Evolutionary conservation across 2,888 invertebrate genomes (phyloP).

Genomic region (Thymelicus acteon): DNA sequence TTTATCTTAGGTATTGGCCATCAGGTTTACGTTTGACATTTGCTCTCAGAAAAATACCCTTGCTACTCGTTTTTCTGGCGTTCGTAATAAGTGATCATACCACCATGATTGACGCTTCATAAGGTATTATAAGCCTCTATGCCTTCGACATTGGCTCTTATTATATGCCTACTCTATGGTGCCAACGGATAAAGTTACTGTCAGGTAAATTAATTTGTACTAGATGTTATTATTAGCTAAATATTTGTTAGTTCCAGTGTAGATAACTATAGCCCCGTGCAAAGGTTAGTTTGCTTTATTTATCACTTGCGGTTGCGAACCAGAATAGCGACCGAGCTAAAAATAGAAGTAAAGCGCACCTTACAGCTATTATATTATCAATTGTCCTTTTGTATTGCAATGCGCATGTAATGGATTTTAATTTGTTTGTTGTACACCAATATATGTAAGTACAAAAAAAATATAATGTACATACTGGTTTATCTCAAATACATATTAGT

Average conservation of each 20-base stretch:
- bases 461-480: neutral
- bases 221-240: constrained; percentile 4
- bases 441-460: neutral
- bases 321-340: constrained; percentile 68
- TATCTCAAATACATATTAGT: constrained; percentile 1
- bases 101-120: too few species aligned
- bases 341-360: constrained; percentile 60
- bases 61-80: too few species aligned
- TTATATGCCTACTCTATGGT: too few species aligned
- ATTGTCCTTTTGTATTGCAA: constrained; percentile 34
- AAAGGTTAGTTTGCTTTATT: constrained; percentile 66
- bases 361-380: constrained; percentile 49
- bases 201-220: too few species aligned
- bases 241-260: constrained; percentile 31
- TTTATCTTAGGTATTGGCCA: too few species aligned
- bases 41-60: too few species aligned
- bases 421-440: constrained; percentile 26
- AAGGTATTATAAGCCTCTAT: too few species aligned
- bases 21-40: too few species aligned
- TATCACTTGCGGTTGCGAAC: constrained; percentile 64
- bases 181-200: too few species aligned
- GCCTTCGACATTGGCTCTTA: too few species aligned
- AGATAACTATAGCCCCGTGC: constrained; percentile 34
- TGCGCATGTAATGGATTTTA: constrained; percentile 27
- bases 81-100: too few species aligned